Evolutionary conservation across 2,797 vertebrate genomes (phyloP).

Genomic region (Pangasius sanitwongsei): DNA sequence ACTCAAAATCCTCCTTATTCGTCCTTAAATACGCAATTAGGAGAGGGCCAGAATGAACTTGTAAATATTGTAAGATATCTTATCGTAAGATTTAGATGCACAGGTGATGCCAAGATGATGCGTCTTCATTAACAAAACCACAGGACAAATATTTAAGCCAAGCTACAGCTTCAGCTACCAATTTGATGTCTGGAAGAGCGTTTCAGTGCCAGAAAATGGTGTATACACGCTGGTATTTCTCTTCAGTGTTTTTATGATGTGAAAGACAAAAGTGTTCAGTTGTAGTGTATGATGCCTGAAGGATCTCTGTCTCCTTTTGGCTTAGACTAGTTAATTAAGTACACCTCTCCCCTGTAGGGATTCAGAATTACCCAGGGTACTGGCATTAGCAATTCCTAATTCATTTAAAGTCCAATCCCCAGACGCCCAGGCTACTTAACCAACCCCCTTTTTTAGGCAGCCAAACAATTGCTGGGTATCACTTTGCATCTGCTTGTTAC

Average conservation of each 20-base stretch:
- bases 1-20: not conserved
- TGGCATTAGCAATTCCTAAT: conserved; percentile 48
- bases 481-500: conserved; percentile 39
- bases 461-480: conserved; percentile 30
- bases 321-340: conserved; percentile 42
- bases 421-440: conserved; percentile 28
- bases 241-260: not conserved
- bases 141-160: not conserved
- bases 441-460: not conserved
- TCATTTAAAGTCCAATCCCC: conserved; percentile 44
- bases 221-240: not conserved
- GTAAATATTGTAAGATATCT: conserved; percentile 5
- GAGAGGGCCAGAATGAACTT: conserved; percentile 10
- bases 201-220: not conserved
- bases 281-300: not conserved
- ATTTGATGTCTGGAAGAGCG: not conserved
- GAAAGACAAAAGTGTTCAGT: not conserved
- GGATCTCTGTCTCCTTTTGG: not conserved
- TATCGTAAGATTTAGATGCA: not conserved
- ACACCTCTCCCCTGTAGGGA: conserved; percentile 25
- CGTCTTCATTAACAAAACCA: not conserved
- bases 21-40: not conserved
- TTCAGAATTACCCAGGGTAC: conserved; percentile 38
- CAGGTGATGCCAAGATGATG: conserved; percentile 8
- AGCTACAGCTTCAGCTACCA: not conserved